Evolutionary conservation across 2,113 vertebrate species (phyloP), one percentile per base, ranked within the genome.

Genomic region (Elephantulus edwardii): DNA sequence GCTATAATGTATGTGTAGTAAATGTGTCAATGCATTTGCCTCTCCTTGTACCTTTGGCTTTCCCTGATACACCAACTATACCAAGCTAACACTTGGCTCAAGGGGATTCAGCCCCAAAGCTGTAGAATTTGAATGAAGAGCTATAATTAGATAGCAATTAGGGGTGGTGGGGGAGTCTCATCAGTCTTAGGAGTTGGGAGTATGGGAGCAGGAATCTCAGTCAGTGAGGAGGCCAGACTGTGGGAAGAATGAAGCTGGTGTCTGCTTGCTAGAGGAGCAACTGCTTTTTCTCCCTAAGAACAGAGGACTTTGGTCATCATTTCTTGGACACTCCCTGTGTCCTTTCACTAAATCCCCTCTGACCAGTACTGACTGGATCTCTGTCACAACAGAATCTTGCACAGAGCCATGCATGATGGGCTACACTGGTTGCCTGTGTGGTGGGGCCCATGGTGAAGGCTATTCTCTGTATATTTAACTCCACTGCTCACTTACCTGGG

Each of bases 141-240:
- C 22, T 68, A 13, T 4, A 11, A 42, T 50, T 24, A 35, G 50
- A 6, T 24, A 8, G 74, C 44, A 26, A 48, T 40, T 38, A 33
- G 13, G 66, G 33, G 9, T 79, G 38, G 22, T 38, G 74, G 52
- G 19, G 4, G 80, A 83, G 30, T 7, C 48, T 38, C 1, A 19
- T 5, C 0, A 0, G 22, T 17, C 8, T 0, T 4, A 22, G 13
- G 78, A 70, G 38, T 3, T 0, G 3, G n/a, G n/a, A n/a, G n/a
- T n/a, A n/a, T n/a, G 40, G 76, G 13, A 74, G 19, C 0, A 13
- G 64, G 77, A 16, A 3, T 22, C 20, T 1, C 30, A 22, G n/a
- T 6, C 8, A 17, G 3, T 0, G 3, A 46, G 46, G 24, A 50
- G 14, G 5, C 79, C 35, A 68, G 42, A n/a, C 48, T 30, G 0